A percentile compares a stretch with the other conserved stretches of the same genome.
Evolutionary conservation across 2,888 invertebrate species (phyloP).

Genomic region (Phengaris alcon): DNA sequence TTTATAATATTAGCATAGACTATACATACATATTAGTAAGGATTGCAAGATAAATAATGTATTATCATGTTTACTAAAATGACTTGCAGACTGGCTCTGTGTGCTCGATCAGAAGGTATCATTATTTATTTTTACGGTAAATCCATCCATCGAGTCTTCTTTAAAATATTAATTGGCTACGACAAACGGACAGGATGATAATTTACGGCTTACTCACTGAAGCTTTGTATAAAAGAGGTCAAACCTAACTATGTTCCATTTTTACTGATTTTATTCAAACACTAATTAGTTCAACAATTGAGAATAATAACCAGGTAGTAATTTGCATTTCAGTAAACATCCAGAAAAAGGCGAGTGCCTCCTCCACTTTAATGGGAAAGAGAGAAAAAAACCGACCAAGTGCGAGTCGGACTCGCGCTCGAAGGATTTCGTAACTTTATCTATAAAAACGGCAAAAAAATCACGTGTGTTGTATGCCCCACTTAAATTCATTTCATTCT

Average conservation of each 20-base stretch:
- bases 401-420: not conserved
- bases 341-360: conserved; percentile 5
- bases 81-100: too few species aligned
- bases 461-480: too few species aligned
- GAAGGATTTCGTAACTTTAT: not conserved
- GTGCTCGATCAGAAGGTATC: too few species aligned
- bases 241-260: not conserved
- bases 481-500: too few species aligned
- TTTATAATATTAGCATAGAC: too few species aligned
- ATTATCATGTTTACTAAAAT: too few species aligned
- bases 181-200: not conserved
- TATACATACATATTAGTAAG: too few species aligned
- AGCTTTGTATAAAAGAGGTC: not conserved
- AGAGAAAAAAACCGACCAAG: not conserved
- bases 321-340: conserved; percentile 8
- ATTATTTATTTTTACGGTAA: too few species aligned
- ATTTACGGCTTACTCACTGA: not conserved
- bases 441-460: too few species aligned
- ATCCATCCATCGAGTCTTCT: too few species aligned
- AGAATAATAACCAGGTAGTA: conserved; percentile 15
- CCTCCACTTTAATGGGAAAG: not conserved
- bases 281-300: conserved; percentile 7
- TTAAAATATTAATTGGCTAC: not conserved
- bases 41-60: too few species aligned
- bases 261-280: conserved; percentile 8